Base-by-base conservation (phyloP, 53 echinoderm and acorn worm genomes). In the Temnopleurus reevesii region DNA sequence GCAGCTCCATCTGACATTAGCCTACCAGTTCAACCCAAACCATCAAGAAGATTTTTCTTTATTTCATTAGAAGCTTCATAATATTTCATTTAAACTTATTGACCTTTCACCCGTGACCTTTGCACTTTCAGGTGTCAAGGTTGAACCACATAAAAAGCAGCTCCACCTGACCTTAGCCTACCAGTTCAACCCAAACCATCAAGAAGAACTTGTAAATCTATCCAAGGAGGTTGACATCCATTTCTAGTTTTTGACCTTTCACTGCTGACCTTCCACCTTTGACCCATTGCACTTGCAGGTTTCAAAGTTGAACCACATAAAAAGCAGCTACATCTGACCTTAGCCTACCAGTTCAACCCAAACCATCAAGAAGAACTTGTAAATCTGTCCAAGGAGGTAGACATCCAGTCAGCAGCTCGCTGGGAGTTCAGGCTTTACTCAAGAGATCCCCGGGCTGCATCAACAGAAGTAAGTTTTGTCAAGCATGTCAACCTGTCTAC, bases 131-230 rank as follows among this genome's bases (percentile, higher is more conserved):
- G 99, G 93, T 43, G 90, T 93, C 13, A 99, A 99, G 65, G 92
- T 99, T 51, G 99, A 99, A 24, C 99, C 99, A 8, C 99, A 99
- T 58, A 99, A 99, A 77, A 99, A 99, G 87, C 96, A 99, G 92
- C 92, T 99, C 8, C 99, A 99, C 89, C 92, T 99, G 77, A 99
- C 99, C 13, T 81, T 99, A 61, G 99, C 96, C 46, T 99, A 99
- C 77, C 99, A 99, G 66, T 99, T 99, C 79, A 92, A 96, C 71
- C 76, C 93, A 55, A 87, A 77, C 17, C 96, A 96, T 38, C 91
- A 87, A 53, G 93, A 96, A 47, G 59, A 84, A 43, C 54, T 99
- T 51, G 93, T 89, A 54, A 91, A 93, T 44, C 87, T 99, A 3
- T 96, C 99, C 24, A 94, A 94, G 63, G 92, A 93, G 54, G 31